Evolutionary conservation across 2,888 invertebrate genomes (phyloP).

Genomic region (Lepidochitona cinerea): DNA sequence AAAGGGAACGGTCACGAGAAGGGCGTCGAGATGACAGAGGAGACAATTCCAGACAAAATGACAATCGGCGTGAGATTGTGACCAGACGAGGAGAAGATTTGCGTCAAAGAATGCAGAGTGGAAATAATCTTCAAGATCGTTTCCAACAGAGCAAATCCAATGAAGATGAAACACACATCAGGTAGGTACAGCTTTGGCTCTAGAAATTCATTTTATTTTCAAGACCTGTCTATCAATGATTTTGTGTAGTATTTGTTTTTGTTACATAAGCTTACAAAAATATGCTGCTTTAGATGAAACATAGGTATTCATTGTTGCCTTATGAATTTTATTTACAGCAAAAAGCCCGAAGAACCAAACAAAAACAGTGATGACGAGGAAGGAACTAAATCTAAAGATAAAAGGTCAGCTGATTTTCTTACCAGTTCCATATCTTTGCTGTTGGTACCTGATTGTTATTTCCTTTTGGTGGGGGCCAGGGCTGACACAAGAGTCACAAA

Average conservation of each 20-base stretch:
- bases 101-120: slow-evolving; percentile 5
- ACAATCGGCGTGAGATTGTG: slow-evolving; percentile 11
- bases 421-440: not conserved
- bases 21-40: not conserved
- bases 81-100: slow-evolving; percentile 15
- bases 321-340: too few species aligned
- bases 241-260: too few species aligned
- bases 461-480: too few species aligned
- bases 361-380: slow-evolving; percentile 6
- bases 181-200: not conserved
- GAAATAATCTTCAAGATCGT: not conserved
- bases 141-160: not conserved
- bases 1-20: slow-evolving; percentile 18
- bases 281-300: too few species aligned
- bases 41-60: not conserved
- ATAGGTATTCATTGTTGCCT: too few species aligned
- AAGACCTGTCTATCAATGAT: too few species aligned
- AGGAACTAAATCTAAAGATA: slow-evolving; percentile 28
- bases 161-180: not conserved
- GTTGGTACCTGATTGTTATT: too few species aligned
- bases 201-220: too few species aligned
- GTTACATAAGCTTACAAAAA: too few species aligned
- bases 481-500: too few species aligned
- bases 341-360: not conserved
- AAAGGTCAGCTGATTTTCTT: slow-evolving; percentile 20